A percentile compares a stretch with the other conserved stretches of the same genome.
phyloP scores from a whole-genome alignment of 2,888 invertebrate genomes.

The Oxycera nigricornis region DNA sequence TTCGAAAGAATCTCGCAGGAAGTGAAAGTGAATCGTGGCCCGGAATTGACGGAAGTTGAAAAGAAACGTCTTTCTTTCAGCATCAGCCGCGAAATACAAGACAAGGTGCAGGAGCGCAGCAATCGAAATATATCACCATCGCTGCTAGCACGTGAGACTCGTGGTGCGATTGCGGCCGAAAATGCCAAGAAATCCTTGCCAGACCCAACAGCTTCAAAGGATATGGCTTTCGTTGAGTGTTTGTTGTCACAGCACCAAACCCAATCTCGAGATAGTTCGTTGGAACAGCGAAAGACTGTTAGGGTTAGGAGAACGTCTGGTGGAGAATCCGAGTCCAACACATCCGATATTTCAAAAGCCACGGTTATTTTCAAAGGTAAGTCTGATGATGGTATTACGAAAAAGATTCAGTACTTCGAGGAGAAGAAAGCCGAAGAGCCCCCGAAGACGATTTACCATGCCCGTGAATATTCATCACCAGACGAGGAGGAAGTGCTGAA shows the following conservation, averaged over 20 bases:
- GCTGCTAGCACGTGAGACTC: conserved; percentile 66
- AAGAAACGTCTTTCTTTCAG: conserved; percentile 76
- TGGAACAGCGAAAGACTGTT: conserved; percentile 23
- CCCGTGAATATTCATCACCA: conserved; percentile 65
- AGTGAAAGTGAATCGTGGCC: conserved; percentile 54
- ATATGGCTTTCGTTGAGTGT: conserved; percentile 49
- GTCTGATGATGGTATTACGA: conserved; percentile 69
- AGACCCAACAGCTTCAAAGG: conserved; percentile 51
- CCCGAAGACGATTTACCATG: conserved; percentile 64
- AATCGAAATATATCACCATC: conserved; percentile 57
- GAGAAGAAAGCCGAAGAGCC: conserved; percentile 67
- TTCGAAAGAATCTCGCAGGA: conserved; percentile 44
- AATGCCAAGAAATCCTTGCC: conserved; percentile 60
- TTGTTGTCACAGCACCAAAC: conserved; percentile 51
- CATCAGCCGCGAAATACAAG: conserved; percentile 75
- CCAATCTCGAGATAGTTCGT: conserved; percentile 23
- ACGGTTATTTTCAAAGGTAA: conserved; percentile 70
- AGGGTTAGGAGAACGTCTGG: conserved; percentile 62
- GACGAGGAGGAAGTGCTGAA: conserved; percentile 63
- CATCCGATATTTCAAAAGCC: conserved; percentile 74
- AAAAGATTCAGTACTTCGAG: conserved; percentile 83
- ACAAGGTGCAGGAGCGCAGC: conserved; percentile 62
- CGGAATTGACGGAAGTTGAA: conserved; percentile 67
- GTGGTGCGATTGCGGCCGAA: conserved; percentile 68
- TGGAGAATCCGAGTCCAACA: conserved; percentile 75